Base-by-base conservation (phyloP, 2,888 invertebrate species). In the Ochlodes sylvanus region DNA sequence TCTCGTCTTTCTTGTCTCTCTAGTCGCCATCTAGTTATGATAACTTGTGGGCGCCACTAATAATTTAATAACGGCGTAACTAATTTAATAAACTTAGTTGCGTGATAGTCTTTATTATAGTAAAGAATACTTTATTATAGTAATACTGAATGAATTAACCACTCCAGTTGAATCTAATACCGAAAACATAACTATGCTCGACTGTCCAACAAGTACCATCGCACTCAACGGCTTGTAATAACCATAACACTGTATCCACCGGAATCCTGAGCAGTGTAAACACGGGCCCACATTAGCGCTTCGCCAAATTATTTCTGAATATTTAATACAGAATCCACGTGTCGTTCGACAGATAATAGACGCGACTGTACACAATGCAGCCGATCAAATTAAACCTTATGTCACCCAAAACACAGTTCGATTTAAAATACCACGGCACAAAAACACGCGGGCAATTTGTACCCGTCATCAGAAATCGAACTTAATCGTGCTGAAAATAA, bases 241-340 rank as follows among this genome's bases (percentile, higher is more conserved):
- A 52, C 65, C 60, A 63, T 32, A 69, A 67, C 69, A 67, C 68
- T 32, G 34, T 32, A 17, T 47, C 12, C 9, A 61, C 47, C 47
- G 47, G 10, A 61, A 61, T 61, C 32, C 32, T 44, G 61, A 32
- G 32, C 61, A 44, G 71, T 73, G 72, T 74, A 77, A 74, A 76
- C 71, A 71, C 63, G 69, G 61, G 17, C 34, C 70, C 71, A 74
- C 69, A 77, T 78, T 75, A 78, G 72, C 75, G 70, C 70, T 68
- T 70, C 69, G 71, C 73, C 72, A 76, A 80, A 80, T 80, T 79
- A 80, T 79, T 79, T 79, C 76, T 80, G 78, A 81, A 81, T 81
- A 78, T 77, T 81, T 79, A 77, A 80, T 79, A 72, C 56, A 70
- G 68, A 72, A 68, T 72, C 69, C 69, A 71, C 71, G 47, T 44